phyloP scores from a whole-genome alignment of 2,888 invertebrate genomes.

The Volucella inanis region DNA sequence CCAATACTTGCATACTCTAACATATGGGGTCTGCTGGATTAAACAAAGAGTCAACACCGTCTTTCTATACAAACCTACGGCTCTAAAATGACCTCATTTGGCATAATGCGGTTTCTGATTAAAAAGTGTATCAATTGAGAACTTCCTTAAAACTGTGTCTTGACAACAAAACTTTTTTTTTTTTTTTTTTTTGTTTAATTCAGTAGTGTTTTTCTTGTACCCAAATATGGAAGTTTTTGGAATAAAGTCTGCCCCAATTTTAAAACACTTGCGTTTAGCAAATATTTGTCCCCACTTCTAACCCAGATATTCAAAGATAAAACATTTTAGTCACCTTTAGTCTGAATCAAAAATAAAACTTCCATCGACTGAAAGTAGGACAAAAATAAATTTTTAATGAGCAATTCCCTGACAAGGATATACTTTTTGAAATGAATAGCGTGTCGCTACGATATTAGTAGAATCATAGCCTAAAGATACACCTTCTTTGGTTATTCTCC shows the following conservation, averaged over 20 bases:
- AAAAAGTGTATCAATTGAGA: too few relatives aligned
- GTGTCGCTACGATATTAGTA: conserved; percentile 30
- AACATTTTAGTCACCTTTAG: conserved; percentile 64
- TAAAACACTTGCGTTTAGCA: conserved; percentile 21
- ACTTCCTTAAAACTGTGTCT: too few relatives aligned
- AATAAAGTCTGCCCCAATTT: conserved; percentile 38
- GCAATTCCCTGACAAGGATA: conserved; percentile 60
- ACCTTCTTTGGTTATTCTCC: conserved; percentile 18
- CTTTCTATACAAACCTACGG: too few relatives aligned
- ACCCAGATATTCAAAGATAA: conserved; percentile 52
- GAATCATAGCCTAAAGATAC: conserved; percentile 38
- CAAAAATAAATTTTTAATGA: conserved; percentile 66
- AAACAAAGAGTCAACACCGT: too few relatives aligned
- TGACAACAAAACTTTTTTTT: too few relatives aligned
- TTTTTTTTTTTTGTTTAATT: too few relatives aligned
- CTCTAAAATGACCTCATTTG: too few relatives aligned
- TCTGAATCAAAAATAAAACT: conserved; percentile 12
- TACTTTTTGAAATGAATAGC: conserved; percentile 15
- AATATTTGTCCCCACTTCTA: conserved; percentile 53
- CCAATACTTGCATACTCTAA: too few relatives aligned
- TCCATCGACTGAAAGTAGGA: conserved; percentile 43
- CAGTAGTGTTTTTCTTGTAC: background rate
- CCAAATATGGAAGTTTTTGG: conserved; percentile 39
- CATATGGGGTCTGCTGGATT: too few relatives aligned
- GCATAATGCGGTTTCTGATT: too few relatives aligned